Conservation (phyloP, 2,797 vertebrate species). For the Onychomys torridus region DNA sequence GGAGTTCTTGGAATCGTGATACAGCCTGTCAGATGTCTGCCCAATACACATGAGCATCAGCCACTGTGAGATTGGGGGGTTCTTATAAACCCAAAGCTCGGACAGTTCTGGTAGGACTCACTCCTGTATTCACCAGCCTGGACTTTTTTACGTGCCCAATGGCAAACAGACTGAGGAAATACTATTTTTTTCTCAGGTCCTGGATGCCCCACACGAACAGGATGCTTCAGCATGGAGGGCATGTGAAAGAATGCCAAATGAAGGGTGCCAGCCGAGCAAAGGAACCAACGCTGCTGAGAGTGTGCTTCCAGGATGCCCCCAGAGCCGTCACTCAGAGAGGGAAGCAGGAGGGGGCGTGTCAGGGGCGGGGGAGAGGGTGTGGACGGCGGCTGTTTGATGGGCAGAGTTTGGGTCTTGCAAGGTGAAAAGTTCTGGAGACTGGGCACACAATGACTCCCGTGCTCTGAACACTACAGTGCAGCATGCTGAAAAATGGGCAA, state of each 20-base stretch:
- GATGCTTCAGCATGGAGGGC: accelerated
- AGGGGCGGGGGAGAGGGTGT: background rate
- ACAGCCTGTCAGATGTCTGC: background rate
- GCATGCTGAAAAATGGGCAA: background rate
- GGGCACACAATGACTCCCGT: accelerated
- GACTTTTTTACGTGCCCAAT: background rate
- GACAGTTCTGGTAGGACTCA: background rate
- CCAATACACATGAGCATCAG: background rate
- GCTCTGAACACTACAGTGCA: too few relatives aligned
- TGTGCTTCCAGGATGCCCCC: background rate
- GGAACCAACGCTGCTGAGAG: accelerated
- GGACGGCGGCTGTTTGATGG: background rate
- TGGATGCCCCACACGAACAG: background rate
- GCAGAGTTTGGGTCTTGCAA: background rate
- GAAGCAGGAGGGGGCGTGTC: accelerated
- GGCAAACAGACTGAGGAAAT: background rate
- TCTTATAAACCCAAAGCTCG: background rate
- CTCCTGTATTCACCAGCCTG: background rate
- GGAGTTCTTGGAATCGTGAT: background rate
- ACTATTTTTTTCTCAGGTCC: background rate
- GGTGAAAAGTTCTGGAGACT: background rate
- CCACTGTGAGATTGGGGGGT: background rate
- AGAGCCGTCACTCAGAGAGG: background rate
- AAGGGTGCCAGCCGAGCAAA: background rate
- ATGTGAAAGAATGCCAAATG: background rate